Conservation (phyloP, 2,113 vertebrate genomes). For the Lophius piscatorius region DNA sequence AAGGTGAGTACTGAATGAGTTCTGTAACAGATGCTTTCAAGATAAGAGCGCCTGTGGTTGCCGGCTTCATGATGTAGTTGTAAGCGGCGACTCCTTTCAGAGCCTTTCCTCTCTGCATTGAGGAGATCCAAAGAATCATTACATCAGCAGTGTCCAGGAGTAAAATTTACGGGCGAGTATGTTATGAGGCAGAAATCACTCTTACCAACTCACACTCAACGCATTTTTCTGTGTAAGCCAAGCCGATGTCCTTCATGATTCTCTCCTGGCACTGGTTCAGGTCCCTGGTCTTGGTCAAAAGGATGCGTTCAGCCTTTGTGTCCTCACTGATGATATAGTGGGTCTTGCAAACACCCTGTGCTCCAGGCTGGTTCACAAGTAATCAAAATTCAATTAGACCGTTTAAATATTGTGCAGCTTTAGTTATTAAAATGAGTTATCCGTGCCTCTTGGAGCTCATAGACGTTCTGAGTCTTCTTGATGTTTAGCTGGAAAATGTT, state of each 20-base stretch:
- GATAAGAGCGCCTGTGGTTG: slow-evolving; percentile 68
- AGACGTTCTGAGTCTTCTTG: slow-evolving; percentile 83
- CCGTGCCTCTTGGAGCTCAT: slow-evolving; percentile 84
- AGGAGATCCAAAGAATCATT: slow-evolving; percentile 6
- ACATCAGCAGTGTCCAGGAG: background rate
- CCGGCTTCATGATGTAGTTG: slow-evolving; percentile 81
- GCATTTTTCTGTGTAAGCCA: slow-evolving; percentile 75
- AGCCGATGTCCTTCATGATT: slow-evolving; percentile 75
- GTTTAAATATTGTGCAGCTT: background rate
- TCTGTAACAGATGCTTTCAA: slow-evolving; percentile 76
- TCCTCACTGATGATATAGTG: slow-evolving; percentile 83
- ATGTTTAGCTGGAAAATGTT: slow-evolving; percentile 81
- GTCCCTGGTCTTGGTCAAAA: slow-evolving; percentile 82
- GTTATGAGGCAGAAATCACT: background rate
- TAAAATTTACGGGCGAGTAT: background rate
- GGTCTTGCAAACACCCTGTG: slow-evolving; percentile 86
- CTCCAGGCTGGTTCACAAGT: slow-evolving; percentile 73
- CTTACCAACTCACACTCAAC: slow-evolving; percentile 72
- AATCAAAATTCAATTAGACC: background rate
- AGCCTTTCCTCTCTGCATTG: slow-evolving; percentile 73
- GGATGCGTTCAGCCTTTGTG: slow-evolving; percentile 55
- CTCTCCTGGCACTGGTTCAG: slow-evolving; percentile 84
- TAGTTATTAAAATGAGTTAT: background rate
- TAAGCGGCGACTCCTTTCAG: slow-evolving; percentile 75
- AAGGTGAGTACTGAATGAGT: slow-evolving; percentile 79